These are phyloP conservation scores for Listronotus bonariensis DNA, from an alignment of 1,140 invertebrate species.

Conservation along the genomic window DNA sequence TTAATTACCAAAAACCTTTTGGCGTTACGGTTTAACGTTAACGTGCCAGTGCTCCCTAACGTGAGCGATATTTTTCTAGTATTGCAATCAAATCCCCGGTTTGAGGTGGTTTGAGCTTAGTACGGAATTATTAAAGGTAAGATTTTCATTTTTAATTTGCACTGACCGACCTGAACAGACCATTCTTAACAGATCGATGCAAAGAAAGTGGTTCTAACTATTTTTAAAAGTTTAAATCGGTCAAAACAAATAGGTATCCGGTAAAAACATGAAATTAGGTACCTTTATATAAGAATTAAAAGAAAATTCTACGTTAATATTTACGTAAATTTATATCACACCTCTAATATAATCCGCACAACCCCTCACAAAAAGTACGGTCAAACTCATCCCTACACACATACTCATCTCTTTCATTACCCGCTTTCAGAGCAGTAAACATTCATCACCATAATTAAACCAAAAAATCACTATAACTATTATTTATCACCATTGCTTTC, in stretches of 20 bases:
- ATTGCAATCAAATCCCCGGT: conserved; percentile 32
- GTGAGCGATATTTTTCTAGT: conserved; percentile 21
- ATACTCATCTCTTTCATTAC: background rate
- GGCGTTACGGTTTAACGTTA: too few species aligned
- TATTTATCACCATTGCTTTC: conserved; percentile 48
- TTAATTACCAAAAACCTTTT: too few species aligned
- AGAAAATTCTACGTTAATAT: too few species aligned
- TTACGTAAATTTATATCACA: too few species aligned
- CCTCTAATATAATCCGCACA: background rate
- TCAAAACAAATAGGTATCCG: too few species aligned
- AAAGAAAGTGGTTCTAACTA: too few species aligned
- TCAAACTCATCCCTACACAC: background rate
- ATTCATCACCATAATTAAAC: background rate
- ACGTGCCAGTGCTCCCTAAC: background rate
- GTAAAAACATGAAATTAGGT: too few species aligned
- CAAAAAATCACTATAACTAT: conserved; percentile 40
- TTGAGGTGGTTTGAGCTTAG: background rate
- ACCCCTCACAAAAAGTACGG: background rate
- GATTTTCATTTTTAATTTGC: conserved; percentile 70
- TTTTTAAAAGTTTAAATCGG: too few species aligned
- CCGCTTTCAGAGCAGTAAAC: background rate
- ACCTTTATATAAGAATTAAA: too few species aligned
- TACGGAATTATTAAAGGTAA: conserved; percentile 44
- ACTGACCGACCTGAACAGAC: conserved; percentile 80
- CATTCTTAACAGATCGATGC: conserved; percentile 79